Conservation (phyloP, 2,797 vertebrate species). For the Gobionotothen gibberifrons region DNA sequence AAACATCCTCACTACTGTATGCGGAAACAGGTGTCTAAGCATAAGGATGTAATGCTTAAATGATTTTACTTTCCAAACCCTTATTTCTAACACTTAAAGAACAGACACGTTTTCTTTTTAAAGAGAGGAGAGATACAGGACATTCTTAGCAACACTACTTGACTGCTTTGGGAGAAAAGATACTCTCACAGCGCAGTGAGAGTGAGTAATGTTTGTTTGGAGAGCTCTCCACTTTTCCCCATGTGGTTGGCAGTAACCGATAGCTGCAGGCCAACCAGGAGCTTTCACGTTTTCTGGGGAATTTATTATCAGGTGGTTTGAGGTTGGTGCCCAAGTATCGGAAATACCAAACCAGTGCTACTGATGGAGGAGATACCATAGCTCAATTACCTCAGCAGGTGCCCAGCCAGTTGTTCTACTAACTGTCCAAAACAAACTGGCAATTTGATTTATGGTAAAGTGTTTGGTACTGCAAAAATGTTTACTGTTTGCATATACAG, state of each 20-base stretch:
- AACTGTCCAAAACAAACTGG: conserved; percentile 57
- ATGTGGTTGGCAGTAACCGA: conserved; percentile 64
- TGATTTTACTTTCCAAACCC: neutral
- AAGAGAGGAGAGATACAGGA: conserved; percentile 19
- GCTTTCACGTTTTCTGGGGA: conserved; percentile 62
- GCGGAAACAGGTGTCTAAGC: neutral
- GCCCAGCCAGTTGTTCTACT: conserved; percentile 43
- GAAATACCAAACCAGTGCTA: conserved; percentile 68
- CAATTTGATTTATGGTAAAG: conserved; percentile 35
- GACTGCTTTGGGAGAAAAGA: conserved; percentile 25
- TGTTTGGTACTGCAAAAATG: conserved; percentile 23
- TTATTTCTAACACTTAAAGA: conserved; percentile 6
- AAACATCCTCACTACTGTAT: neutral
- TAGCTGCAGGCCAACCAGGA: conserved; percentile 60
- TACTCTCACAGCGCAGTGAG: conserved; percentile 52
- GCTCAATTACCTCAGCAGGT: conserved; percentile 78
- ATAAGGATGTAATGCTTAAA: conserved; percentile 1
- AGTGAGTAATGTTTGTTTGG: conserved; percentile 57
- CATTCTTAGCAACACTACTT: conserved; percentile 19
- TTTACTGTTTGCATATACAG: conserved; percentile 50
- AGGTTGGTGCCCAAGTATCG: conserved; percentile 60
- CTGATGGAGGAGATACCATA: conserved; percentile 64
- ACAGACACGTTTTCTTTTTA: conserved; percentile 20
- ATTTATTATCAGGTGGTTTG: conserved; percentile 77
- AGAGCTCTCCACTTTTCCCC: conserved; percentile 47